Conservation (phyloP, 2,797 vertebrate species). For the Platalea minor region DNA sequence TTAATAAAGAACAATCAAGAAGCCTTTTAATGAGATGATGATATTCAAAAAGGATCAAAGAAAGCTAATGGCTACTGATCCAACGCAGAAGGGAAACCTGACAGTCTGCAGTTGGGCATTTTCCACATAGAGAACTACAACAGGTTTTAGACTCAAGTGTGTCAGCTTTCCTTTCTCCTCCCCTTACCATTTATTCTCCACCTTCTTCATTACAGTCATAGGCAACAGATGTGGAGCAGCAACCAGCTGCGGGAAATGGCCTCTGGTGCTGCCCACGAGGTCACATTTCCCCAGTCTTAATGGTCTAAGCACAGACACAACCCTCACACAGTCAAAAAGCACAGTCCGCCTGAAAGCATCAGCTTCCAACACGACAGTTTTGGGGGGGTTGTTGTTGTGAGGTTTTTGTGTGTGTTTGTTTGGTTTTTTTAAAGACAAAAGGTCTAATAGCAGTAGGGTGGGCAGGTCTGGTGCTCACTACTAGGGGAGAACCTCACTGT, state of each 20-base stretch:
- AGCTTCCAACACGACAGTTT: background rate
- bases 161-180: background rate
- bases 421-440: background rate
- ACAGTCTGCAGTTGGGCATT: background rate
- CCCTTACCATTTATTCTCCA: background rate
- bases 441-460: background rate
- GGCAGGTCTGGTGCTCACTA: background rate
- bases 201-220: background rate
- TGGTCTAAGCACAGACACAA: background rate
- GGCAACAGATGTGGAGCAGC: background rate
- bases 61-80: background rate
- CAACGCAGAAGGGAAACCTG: background rate
- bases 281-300: background rate
- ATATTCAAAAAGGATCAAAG: background rate
- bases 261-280: background rate
- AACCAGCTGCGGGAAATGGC: background rate
- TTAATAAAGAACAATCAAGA: background rate
- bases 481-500: background rate
- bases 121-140: background rate
- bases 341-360: background rate
- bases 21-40: background rate
- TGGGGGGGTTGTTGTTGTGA: too few relatives aligned
- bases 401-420: background rate
- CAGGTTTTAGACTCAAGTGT: background rate
- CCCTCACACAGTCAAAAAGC: background rate